Percentiles rank a stretch among this genome's conserved stretches.
phyloP scores from a whole-genome alignment of 2,888 invertebrate species.

The Meloe dianella region DNA sequence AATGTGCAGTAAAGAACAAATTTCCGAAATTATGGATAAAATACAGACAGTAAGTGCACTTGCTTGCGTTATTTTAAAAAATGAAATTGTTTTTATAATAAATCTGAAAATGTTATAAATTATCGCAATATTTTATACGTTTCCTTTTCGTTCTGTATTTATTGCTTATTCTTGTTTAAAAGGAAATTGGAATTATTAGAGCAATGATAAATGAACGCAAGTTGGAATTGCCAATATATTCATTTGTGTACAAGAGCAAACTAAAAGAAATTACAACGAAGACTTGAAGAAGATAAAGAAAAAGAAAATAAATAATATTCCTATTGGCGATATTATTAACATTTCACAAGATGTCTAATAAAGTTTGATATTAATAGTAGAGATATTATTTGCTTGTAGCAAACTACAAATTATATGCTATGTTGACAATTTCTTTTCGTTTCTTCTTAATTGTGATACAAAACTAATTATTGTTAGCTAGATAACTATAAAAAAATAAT shows the following conservation, averaged over 20 bases:
- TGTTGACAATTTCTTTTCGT: not conserved
- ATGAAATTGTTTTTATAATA: no score
- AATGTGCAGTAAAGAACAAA: slow-evolving; percentile 76
- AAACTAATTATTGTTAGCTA: no score
- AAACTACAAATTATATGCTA: not conserved
- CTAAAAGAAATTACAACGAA: not conserved
- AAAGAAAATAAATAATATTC: not conserved
- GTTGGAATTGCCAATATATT: no score
- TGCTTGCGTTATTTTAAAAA: no score
- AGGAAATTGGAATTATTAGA: not conserved
- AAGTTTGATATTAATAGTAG: not conserved
- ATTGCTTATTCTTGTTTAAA: not conserved
- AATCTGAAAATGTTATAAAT: not conserved
- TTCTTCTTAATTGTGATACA: no score
- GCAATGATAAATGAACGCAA: not conserved
- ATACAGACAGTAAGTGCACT: slow-evolving; percentile 78
- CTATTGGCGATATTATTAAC: not conserved
- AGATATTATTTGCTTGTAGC: not conserved
- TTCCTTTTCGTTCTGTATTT: not conserved
- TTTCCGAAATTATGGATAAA: slow-evolving; percentile 74
- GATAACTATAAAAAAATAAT: no score
- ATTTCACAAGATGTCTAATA: not conserved
- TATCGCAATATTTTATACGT: not conserved
- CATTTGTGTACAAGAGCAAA: no score
- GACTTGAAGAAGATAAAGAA: not conserved